Percentiles rank a stretch among this genome's conserved stretches.
phyloP scores from a whole-genome alignment of 1,140 invertebrate genomes.

The Cephus cinctus region DNA sequence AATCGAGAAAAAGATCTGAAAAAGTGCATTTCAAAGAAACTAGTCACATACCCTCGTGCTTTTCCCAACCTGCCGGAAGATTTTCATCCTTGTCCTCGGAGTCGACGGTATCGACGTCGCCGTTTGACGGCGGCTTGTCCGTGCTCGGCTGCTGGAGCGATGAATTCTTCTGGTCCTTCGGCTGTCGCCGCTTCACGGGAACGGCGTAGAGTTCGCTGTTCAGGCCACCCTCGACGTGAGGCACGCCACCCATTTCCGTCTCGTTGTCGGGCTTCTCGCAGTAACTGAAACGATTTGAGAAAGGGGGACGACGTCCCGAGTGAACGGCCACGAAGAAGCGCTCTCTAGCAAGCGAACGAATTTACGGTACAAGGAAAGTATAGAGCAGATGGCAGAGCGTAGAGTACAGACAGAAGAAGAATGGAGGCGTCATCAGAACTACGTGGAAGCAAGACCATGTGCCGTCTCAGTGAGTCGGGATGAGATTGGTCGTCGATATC shows the following conservation, averaged over 20 bases:
- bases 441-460: no score
- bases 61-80: constrained; percentile 87
- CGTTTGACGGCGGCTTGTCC: constrained; percentile 46
- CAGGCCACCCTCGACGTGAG: constrained; percentile 67
- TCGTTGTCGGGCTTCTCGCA: constrained; percentile 62
- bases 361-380: no score
- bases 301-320: not conserved
- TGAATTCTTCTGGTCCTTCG: constrained; percentile 51
- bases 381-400: no score
- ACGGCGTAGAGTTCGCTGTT: constrained; percentile 76
- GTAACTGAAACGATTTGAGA: constrained; percentile 50
- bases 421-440: no score
- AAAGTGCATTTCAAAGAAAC: not conserved
- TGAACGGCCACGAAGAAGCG: not conserved
- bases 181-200: constrained; percentile 66
- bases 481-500: not conserved
- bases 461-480: no score
- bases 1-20: constrained; percentile 1
- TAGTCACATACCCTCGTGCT: constrained; percentile 76
- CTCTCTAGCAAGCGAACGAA: no score
- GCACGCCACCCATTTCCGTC: constrained; percentile 59
- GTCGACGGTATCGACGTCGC: constrained; percentile 53
- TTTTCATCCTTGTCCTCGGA: constrained; percentile 55
- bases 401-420: no score
- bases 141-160: constrained; percentile 47